Evolutionary conservation across 2,888 invertebrate species (phyloP).

Genomic region (Ennomos fuscantarius): DNA sequence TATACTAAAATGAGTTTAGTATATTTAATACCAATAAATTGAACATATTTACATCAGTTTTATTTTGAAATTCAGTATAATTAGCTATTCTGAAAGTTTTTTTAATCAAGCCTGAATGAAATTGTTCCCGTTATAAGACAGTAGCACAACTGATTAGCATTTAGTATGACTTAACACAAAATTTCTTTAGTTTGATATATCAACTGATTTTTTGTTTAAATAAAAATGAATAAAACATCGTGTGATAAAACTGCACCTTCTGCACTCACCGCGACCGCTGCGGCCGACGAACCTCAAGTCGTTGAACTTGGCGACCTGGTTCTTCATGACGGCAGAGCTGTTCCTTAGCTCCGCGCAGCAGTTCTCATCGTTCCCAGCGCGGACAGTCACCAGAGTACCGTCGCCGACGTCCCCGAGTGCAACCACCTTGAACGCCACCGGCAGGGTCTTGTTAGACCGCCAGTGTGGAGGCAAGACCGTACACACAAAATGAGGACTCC

Average conservation of each 20-base stretch:
- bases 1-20: no score
- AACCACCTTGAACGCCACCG: constrained; percentile 98
- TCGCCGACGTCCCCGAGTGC: constrained; percentile 97
- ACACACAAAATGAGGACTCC: constrained; percentile 97
- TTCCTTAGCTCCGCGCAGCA: constrained; percentile 98
- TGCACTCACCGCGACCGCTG: constrained; percentile 97
- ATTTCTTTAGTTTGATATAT: no score
- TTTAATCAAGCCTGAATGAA: no score
- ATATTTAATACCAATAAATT: no score
- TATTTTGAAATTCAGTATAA: background rate
- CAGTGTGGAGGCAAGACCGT: constrained; percentile 98
- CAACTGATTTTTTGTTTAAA: background rate
- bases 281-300: constrained; percentile 99
- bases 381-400: constrained; percentile 97
- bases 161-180: no score
- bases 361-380: constrained; percentile 99
- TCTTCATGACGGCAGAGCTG: constrained; percentile 98
- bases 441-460: constrained; percentile 99
- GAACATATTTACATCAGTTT: no score
- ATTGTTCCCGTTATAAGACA: no score
- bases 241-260: constrained; percentile 81
- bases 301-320: constrained; percentile 99
- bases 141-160: no score
- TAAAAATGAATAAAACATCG: constrained; percentile 47
- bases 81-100: background rate